A percentile compares a stretch with the other conserved stretches of the same genome.
phyloP scores from a whole-genome alignment of 2,797 vertebrate species.

The Dryobates pubescens region DNA sequence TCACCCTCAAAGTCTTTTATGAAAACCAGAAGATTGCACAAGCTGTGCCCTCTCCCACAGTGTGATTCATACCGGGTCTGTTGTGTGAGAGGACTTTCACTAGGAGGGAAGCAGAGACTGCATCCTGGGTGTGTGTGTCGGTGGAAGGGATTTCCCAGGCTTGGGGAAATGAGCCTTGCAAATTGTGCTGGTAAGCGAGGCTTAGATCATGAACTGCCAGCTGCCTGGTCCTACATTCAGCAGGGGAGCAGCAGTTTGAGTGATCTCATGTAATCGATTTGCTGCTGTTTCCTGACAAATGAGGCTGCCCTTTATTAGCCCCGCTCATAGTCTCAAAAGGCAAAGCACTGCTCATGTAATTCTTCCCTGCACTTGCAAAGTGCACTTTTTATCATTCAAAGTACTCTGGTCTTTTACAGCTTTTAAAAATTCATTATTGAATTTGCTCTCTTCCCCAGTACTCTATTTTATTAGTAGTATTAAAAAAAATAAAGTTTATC shows the following conservation, averaged over 20 bases:
- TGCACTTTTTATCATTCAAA: background rate
- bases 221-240: background rate
- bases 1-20: background rate
- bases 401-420: background rate
- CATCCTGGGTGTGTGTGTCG: background rate
- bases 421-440: background rate
- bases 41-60: background rate
- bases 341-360: background rate
- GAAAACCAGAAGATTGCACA: background rate
- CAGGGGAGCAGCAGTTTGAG: background rate
- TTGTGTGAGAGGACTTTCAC: background rate
- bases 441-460: background rate
- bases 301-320: background rate
- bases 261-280: background rate
- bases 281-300: background rate
- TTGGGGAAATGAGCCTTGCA: background rate
- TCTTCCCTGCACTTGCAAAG: background rate
- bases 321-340: background rate
- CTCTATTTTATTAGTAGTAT: background rate
- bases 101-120: background rate
- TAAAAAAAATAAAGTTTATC: background rate
- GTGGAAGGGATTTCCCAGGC: background rate
- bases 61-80: rapidly evolving
- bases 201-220: background rate
- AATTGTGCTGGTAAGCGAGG: background rate